Conservation (phyloP, 2,888 invertebrate species). For the Nymphalis c-album region DNA sequence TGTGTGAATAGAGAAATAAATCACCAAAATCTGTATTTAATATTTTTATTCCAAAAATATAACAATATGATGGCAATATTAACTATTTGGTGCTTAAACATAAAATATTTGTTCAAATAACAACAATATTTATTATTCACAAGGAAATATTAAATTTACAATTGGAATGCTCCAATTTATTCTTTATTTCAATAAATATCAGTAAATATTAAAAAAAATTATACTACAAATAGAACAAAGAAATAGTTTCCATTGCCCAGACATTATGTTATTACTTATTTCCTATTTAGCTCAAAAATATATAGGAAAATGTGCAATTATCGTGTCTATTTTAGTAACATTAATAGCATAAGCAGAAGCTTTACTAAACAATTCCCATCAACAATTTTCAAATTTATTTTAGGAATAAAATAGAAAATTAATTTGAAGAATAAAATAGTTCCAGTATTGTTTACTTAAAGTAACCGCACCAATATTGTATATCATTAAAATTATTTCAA, state of each 20-base stretch:
- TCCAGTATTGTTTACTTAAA: no score
- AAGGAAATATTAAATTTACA: background rate
- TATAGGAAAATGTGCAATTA: background rate
- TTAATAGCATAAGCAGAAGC: no score
- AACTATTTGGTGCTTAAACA: constrained; percentile 18
- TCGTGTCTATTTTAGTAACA: no score
- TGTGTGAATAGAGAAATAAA: constrained; percentile 17
- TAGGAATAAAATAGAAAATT: no score
- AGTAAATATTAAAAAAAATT: background rate
- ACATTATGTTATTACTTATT: background rate
- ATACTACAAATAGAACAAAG: background rate
- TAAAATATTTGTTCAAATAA: background rate
- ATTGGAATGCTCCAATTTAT: background rate
- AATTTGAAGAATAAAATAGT: no score
- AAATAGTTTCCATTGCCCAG: background rate
- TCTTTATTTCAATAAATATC: constrained; percentile 1
- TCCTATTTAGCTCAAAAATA: background rate
- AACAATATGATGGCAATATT: constrained; percentile 47
- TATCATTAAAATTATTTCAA: no score
- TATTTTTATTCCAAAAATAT: constrained; percentile 66
- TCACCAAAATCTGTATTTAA: constrained; percentile 5
- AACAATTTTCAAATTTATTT: no score
- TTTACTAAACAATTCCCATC: no score
- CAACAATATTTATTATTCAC: constrained; percentile 1
- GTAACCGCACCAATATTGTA: no score